These are phyloP conservation scores for Myotis myotis DNA, from an alignment of 2,797 vertebrate genomes.

Conservation along the genomic window DNA sequence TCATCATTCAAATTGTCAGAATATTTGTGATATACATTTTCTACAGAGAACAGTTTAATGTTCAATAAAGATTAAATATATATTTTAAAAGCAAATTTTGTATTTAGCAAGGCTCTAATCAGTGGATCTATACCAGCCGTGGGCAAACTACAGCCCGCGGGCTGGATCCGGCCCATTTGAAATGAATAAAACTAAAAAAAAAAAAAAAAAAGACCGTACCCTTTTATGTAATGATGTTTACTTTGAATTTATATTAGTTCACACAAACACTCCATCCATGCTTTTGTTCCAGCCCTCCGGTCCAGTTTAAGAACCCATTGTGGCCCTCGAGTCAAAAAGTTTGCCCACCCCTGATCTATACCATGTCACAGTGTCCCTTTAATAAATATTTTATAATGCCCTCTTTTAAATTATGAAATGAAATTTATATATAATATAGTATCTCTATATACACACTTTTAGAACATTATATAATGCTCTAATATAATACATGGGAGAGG, in stretches of 20 bases:
- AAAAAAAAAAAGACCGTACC: too few species aligned
- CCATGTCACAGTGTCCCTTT: neutral
- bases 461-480: conserved; percentile 18
- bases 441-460: neutral
- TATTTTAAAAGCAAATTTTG: conserved; percentile 48
- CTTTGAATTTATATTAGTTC: too few species aligned
- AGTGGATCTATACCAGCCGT: neutral
- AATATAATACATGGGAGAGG: neutral
- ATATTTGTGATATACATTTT: conserved; percentile 1
- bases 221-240: too few species aligned
- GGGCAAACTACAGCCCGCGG: too few species aligned
- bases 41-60: neutral
- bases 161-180: too few species aligned
- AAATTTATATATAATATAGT: conserved; percentile 21
- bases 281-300: too few species aligned
- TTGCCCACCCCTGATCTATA: neutral
- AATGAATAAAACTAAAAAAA: too few species aligned
- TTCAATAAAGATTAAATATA: neutral
- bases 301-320: too few species aligned
- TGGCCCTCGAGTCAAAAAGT: too few species aligned
- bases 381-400: conserved; percentile 26
- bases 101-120: neutral
- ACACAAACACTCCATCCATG: too few species aligned
- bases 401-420: conserved; percentile 50
- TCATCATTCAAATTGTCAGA: conserved; percentile 7